Base-by-base conservation (phyloP, 64 coral and sea anemone species). In the Cladopsammia gracilis region DNA sequence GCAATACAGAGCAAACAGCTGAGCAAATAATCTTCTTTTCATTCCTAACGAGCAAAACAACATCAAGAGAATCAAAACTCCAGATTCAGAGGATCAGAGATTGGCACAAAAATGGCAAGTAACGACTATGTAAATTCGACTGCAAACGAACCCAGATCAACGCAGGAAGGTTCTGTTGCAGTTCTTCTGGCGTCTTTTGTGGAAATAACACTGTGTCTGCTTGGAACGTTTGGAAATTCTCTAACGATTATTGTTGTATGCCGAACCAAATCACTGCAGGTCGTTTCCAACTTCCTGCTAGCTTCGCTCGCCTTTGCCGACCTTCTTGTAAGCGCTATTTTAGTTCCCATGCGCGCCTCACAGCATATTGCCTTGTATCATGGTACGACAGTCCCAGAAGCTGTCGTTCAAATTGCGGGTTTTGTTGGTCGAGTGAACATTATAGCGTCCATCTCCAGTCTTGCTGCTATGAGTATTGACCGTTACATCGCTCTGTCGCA, bases 371-470 rank as follows among this genome's bases (percentile, higher is more conserved):
- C 73, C 34, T 6, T 96, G 44, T 90, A 52, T 25, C 25, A 70
- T 10, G 68, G 84, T n/a, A 64, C 58, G 7, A 19, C 57, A 20
- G 58, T 92, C 7, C 82, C 83, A 12, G 46, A 59, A 6, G 76
- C 23, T 25, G 83, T 58, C 0, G 76, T 96, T 57, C 64, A 93
- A 92, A 71, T 98, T 0, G 96, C 96, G 71, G 96, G 96, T 6
- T 98, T 98, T 79, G 65, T 98, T 26, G 96, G 96, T 5, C 74
- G 96, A 54, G 92, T 98, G 16, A 98, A 98, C 64, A 94, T 98
- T 24, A 87, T 98, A 54, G 96, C 96, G 26, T 98, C 96, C 8
- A 94, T 98, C 19, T 98, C 96, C 0, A 91, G 92, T 66, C 84
- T 98, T 18, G 92, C 81, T 50, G 92, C 92, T 26, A 72, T 98